Evolutionary conservation across 1,140 invertebrate species (phyloP), one percentile per base, ranked within the genome.

Genomic region (Oncopeltus fasciatus): DNA sequence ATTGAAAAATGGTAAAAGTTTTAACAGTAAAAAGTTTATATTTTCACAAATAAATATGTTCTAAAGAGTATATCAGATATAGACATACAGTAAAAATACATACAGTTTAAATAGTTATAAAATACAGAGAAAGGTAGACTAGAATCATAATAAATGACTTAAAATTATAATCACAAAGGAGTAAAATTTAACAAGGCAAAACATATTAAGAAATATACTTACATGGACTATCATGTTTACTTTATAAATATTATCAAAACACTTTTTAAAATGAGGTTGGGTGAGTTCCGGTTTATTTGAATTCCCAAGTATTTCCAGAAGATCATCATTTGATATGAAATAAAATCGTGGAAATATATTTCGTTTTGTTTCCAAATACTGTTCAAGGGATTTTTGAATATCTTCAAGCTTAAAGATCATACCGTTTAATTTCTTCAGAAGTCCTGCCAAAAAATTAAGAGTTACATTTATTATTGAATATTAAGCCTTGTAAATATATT

Each of bases 321-420:
- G 74, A 72, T 92, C 88, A 72, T 92, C 88, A 74, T 92, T 91
- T 5, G 89, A 92, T 67, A 92, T 85, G 69, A 93, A 93, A 76
- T 91, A 92, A 72, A 90, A 87, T 67, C 83, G 72, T 57, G 89
- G 89, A 75, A 93, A 92, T 56, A 86, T 70, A 68, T 87, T 83
- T 43, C 90, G 73, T 71, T 92, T 92, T 0, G 83, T 85, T 75
- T 92, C 90, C 62, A 93, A 74, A 73, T 92, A 93, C 73, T 80
- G 78, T 78, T 90, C 85, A 67, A 92, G 70, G 57, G 85, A 80
- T 72, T 86, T 74, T 70, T 88, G 78, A 68, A 88, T 83, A 1
- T 73, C 68, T 72, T 88, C 86, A 58, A 88, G 71, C 59, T 80
- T 78, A 65, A 80, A 78, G 60, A 78, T 78, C 76, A 87, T 81